Percentiles rank a stretch among this genome's conserved stretches.
These are phyloP conservation scores for Gerris buenoi DNA, from an alignment of 1,140 invertebrate species.

Conservation along the genomic window DNA sequence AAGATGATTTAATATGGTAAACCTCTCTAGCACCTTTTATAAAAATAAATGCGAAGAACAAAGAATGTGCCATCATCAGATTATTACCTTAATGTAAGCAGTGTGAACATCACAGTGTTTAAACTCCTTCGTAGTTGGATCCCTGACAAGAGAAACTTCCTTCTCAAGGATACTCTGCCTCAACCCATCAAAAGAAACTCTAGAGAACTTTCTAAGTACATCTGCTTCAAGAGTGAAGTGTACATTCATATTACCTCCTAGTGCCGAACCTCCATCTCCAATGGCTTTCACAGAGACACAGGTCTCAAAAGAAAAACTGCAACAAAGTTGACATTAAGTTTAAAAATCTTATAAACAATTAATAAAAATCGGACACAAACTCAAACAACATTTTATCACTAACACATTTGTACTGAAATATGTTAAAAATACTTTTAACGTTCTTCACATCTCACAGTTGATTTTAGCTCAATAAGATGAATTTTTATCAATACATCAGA, in stretches of 20 bases:
- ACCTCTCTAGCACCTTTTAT: too few relatives aligned
- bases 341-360: too few relatives aligned
- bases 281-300: conserved; percentile 51
- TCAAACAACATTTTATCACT: too few relatives aligned
- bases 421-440: too few relatives aligned
- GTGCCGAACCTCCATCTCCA: not conserved
- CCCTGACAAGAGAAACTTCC: conserved; percentile 22
- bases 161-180: conserved; percentile 23
- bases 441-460: too few relatives aligned
- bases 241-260: conserved; percentile 33
- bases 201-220: conserved; percentile 63
- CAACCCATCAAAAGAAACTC: conserved; percentile 57
- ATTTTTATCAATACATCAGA: too few relatives aligned
- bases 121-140: conserved; percentile 18
- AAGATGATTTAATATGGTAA: too few relatives aligned
- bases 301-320: conserved; percentile 66
- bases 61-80: not conserved
- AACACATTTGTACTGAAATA: too few relatives aligned
- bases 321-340: too few relatives aligned
- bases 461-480: too few relatives aligned
- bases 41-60: too few relatives aligned
- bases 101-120: conserved; percentile 53
- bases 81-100: conserved; percentile 54
- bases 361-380: too few relatives aligned
- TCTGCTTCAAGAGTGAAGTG: conserved; percentile 72